These are phyloP conservation scores for Holacanthella duospinosa DNA, from an alignment of 2,888 invertebrate species.

Conservation along the genomic window DNA sequence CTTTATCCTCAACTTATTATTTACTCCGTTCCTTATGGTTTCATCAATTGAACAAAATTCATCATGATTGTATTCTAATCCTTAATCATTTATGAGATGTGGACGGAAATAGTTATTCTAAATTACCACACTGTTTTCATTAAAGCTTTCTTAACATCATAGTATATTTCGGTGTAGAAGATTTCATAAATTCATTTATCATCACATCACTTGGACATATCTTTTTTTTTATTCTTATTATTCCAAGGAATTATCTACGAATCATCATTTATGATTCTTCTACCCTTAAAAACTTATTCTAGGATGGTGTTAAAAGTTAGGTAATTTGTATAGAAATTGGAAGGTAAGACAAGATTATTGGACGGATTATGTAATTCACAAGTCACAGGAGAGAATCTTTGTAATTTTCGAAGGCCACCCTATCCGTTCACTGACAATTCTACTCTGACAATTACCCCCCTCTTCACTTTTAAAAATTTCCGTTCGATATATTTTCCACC, in stretches of 20 bases:
- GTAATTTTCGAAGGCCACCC: too few relatives aligned
- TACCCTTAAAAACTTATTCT: background rate
- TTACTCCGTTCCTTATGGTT: background rate
- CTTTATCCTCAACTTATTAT: background rate
- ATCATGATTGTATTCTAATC: background rate
- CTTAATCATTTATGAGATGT: background rate
- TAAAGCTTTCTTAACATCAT: background rate
- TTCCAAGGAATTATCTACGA: background rate
- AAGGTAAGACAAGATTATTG: background rate
- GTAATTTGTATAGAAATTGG: background rate
- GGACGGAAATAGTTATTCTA: background rate
- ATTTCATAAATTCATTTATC: background rate
- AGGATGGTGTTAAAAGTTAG: background rate
- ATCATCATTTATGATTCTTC: background rate
- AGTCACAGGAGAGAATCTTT: too few relatives aligned
- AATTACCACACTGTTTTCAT: background rate
- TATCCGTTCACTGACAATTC: too few relatives aligned
- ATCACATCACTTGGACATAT: background rate
- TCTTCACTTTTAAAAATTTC: too few relatives aligned
- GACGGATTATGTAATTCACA: background rate
- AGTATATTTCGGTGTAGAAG: background rate
- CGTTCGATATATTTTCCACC: too few relatives aligned
- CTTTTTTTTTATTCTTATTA: background rate
- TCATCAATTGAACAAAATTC: background rate
- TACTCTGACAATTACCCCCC: too few relatives aligned